Base-by-base conservation (phyloP, 2,113 vertebrate genomes). In the Camelus bactrianus region DNA sequence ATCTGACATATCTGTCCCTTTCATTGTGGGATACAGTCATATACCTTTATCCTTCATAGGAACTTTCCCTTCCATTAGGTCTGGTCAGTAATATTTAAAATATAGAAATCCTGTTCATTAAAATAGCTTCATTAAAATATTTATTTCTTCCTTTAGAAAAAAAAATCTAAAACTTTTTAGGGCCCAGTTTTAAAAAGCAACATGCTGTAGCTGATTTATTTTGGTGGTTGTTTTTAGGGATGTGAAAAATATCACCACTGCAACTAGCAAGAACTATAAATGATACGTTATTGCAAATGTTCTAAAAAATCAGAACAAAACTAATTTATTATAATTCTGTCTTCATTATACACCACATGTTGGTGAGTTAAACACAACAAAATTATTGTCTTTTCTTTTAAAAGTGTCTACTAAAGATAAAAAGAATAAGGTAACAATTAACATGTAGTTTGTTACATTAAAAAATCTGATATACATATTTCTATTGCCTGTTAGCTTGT, bases 401-500 rank as follows among this genome's bases (percentile, higher is more conserved):
- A 99, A 99, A 99, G 98, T 98, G 98, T 98, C 99, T 99, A 99
- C 99, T 99, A 99, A 99, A 99, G 98, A 98, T 99, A 99, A 99
- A 98, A 98, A 98, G 97, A 99, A 98, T 97, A 98, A 98, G 98
- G 99, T 98, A 99, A 98, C 98, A 98, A 98, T 98, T 98, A 98
- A 98, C 98, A 97, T 99, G 98, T 99, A 99, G 99, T 98, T 95
- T 98, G 98, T 99, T 99, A 99, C 98, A 97, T 98, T 98, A 98
- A 99, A 99, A 99, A 99, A 99, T 99, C 97, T 97, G 97, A 90
- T 98, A 97, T 98, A 98, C 98, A 93, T 98, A 98, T 98, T 98
- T 98, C 99, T 99, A 99, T 99, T 99, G 99, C 99, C 99, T 99
- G 99, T 99, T 99, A 99, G 99, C 99, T 99, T 98, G 98, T 98